Percentiles rank a stretch among this genome's conserved stretches.
These are phyloP conservation scores for Bubo blakistoni DNA, from an alignment of 2,113 vertebrate genomes.

Conservation along the genomic window DNA sequence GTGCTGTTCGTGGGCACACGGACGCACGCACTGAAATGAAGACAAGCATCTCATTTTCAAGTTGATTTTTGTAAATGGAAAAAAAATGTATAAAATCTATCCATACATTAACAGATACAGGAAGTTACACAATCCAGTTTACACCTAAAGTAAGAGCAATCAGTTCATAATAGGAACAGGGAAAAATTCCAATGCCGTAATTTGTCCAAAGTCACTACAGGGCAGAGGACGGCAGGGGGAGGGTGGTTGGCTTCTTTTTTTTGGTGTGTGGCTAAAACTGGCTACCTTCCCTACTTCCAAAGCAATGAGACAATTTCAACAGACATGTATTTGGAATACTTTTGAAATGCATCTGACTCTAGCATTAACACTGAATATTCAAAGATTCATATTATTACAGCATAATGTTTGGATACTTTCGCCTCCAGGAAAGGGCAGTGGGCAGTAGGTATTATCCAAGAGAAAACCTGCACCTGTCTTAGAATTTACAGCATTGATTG, in stretches of 20 bases:
- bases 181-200: slow-evolving; percentile 1
- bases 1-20: neutral
- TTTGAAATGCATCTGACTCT: slow-evolving; percentile 50
- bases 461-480: neutral
- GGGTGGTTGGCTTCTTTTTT: neutral
- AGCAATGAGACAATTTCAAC: slow-evolving; percentile 52
- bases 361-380: slow-evolving; percentile 44
- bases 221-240: neutral
- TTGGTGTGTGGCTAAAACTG: neutral
- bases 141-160: slow-evolving; percentile 32
- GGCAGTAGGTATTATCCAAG: neutral
- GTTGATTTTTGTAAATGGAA: slow-evolving; percentile 57
- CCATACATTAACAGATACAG: slow-evolving; percentile 58
- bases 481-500: neutral
- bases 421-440: neutral
- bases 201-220: neutral
- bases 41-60: slow-evolving; percentile 41
- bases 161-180: slow-evolving; percentile 29
- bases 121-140: slow-evolving; percentile 65
- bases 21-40: neutral
- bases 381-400: slow-evolving; percentile 40
- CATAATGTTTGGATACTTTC: neutral
- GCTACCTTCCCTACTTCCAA: slow-evolving; percentile 51
- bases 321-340: slow-evolving; percentile 13
- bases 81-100: slow-evolving; percentile 55